Evolutionary conservation across 2,797 vertebrate species (phyloP).

Genomic region (Chaetophractus vellerosus): DNA sequence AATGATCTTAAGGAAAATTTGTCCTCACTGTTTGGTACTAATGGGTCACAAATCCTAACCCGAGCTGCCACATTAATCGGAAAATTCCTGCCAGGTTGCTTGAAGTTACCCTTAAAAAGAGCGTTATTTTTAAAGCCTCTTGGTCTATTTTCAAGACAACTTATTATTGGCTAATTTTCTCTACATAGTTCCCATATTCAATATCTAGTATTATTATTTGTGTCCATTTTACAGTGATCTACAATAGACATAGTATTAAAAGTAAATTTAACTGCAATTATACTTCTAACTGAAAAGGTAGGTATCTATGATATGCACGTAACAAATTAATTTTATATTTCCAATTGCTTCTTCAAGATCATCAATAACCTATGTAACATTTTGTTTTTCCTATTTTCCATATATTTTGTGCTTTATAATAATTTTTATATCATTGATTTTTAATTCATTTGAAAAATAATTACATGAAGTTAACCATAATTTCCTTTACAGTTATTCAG

Average conservation of each 20-base stretch:
- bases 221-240: neutral
- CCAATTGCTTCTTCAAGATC: neutral
- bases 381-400: neutral
- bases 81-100: neutral
- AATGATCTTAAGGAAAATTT: neutral
- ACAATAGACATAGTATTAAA: neutral
- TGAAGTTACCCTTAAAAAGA: neutral
- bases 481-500: neutral
- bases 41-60: neutral
- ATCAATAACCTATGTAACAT: neutral
- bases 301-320: neutral
- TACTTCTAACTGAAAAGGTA: neutral
- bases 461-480: neutral
- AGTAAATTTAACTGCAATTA: slow-evolving; percentile 7
- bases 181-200: neutral
- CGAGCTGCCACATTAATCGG: neutral
- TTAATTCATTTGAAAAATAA: neutral
- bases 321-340: neutral
- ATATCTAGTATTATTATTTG: neutral
- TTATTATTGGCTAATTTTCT: neutral
- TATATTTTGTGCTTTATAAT: neutral
- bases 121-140: neutral
- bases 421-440: neutral
- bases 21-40: neutral
- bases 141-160: neutral